Percentiles rank a stretch among this genome's conserved stretches.
Conservation (phyloP, 2,113 vertebrate species). For the Proteles cristata region DNA sequence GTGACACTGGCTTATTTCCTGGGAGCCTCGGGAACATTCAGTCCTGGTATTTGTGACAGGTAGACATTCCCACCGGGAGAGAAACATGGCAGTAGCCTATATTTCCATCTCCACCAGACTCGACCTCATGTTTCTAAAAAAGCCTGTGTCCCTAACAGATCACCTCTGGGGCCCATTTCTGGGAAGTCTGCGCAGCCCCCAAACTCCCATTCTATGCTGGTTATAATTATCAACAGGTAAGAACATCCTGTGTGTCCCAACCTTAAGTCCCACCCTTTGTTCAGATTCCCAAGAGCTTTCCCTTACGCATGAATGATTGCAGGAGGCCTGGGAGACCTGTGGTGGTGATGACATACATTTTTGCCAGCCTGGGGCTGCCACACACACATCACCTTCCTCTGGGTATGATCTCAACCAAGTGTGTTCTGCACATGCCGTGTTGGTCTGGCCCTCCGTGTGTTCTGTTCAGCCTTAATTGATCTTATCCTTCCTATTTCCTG, state of each 20-base stretch:
- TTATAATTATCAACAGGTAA: background rate
- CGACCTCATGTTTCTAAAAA: background rate
- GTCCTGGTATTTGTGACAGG: background rate
- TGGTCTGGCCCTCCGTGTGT: background rate
- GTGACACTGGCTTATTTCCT: slow-evolving; percentile 6
- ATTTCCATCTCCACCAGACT: background rate
- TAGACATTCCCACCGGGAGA: background rate
- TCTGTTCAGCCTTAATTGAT: background rate
- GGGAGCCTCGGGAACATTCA: background rate
- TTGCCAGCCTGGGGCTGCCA: background rate
- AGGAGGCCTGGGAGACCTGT: background rate
- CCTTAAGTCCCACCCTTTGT: background rate
- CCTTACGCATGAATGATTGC: background rate
- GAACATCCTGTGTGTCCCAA: background rate
- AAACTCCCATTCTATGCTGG: background rate
- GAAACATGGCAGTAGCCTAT: background rate
- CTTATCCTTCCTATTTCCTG: background rate
- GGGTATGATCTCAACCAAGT: background rate
- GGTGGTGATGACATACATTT: background rate
- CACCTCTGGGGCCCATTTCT: background rate
- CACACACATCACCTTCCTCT: background rate
- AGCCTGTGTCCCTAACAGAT: background rate
- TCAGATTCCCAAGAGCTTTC: background rate
- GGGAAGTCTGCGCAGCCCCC: background rate
- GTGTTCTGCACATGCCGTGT: background rate